These are phyloP conservation scores for Pentamera pediparva DNA, from an alignment of 53 echinoderm and acorn worm species.

Conservation along the genomic window DNA sequence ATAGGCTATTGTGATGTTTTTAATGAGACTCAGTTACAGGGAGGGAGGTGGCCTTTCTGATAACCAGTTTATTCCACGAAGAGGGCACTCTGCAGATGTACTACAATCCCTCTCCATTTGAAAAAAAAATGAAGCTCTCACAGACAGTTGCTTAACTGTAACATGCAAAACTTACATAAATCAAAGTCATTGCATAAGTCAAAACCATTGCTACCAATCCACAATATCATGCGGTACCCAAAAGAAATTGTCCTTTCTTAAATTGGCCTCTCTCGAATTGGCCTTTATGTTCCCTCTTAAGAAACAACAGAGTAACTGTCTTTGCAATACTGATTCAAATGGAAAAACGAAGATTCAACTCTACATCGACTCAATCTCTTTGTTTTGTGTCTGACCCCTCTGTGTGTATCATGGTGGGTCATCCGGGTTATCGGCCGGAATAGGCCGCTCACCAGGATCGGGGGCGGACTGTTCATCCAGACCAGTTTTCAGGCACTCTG, in stretches of 20 bases:
- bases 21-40: neutral
- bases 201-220: no score
- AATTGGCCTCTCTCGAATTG: no score
- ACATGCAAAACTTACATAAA: neutral
- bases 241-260: no score
- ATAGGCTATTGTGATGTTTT: no score
- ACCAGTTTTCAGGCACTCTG: no score
- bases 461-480: no score
- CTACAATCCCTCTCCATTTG: slow-evolving; percentile 6
- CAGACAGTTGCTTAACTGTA: neutral
- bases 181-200: no score
- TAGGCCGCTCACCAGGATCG: neutral
- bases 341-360: neutral
- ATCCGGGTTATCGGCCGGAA: no score
- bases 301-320: no score
- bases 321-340: neutral
- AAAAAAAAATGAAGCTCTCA: neutral
- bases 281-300: no score
- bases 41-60: neutral
- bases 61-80: neutral
- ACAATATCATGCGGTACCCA: no score
- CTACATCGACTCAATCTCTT: neutral
- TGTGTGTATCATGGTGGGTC: no score
- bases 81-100: neutral
- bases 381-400: neutral